Conservation (phyloP, 2,113 vertebrate genomes). For the Prionailurus viverrinus region DNA sequence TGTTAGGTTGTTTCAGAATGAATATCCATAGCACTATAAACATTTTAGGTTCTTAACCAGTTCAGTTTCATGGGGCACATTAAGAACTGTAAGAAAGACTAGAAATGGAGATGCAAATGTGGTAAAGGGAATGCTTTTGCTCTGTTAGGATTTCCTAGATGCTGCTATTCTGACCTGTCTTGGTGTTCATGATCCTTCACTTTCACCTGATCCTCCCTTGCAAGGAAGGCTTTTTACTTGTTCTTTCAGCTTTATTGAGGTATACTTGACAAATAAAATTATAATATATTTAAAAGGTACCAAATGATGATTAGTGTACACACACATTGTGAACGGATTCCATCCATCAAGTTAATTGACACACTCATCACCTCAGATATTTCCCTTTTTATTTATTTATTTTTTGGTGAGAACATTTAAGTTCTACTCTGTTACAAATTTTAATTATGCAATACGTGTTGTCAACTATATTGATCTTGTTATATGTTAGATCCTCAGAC, state of each 20-base stretch:
- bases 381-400: not conserved
- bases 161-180: not conserved
- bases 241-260: not conserved
- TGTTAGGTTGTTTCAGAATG: slow-evolving; percentile 16
- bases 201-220: not conserved
- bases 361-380: not conserved
- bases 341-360: not conserved
- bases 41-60: not conserved
- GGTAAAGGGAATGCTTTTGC: not conserved
- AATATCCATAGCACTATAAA: not conserved
- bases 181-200: not conserved
- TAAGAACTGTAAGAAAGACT: not conserved
- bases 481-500: not conserved
- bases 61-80: not conserved
- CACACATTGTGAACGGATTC: not conserved
- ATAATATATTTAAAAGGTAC: not conserved
- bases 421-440: not conserved
- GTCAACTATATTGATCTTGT: not conserved
- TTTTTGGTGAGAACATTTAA: not conserved
- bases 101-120: not conserved
- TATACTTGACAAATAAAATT: not conserved
- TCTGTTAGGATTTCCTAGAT: not conserved
- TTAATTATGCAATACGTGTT: not conserved
- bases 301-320: not conserved
- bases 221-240: not conserved